Evolutionary conservation across 1,140 invertebrate species (phyloP), one percentile per base, ranked within the genome.

Genomic region (Lasioglossum baleicum): DNA sequence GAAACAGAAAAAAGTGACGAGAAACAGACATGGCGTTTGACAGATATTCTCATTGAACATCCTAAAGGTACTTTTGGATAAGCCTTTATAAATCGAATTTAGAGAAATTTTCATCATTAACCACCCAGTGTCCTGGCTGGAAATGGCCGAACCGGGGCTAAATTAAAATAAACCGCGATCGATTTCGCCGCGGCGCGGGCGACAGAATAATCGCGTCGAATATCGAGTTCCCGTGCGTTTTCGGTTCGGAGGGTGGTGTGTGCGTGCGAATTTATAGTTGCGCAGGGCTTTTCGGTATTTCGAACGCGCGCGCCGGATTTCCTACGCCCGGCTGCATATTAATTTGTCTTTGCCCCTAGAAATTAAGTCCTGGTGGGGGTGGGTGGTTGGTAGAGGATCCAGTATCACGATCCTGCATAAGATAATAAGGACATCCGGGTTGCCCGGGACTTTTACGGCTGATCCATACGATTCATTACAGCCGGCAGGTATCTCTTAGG

Each of bases 391-490:
- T 26, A 10, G n/a, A 64, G 26, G 63, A 72, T 72, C 40, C 60
- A 26, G 68, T 64, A 78, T 64, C 68, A 71, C 68, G 68, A 72
- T 78, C 60, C 75, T 56, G 60, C 48, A 64, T 44, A 64, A 40
- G 75, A 78, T 78, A 77, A 77, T 77, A 64, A 72, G 75, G 60
- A 78, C 75, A 64, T 77, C 67, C 67, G 31, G 75, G 58, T 42
- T 7, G 51, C 51, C 58, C 20, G 75, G 48, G 31, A 72, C 75
- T 72, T 78, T 78, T 78, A 78, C 20, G 69, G 60, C 68, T 64
- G 68, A 78, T 78, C 75, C 75, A 72, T 78, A 78, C 75, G 64
- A 78, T 78, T 78, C 75, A 72, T 78, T 78, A 72, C 44, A 72
- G 17, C 75, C 68, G n/a, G 58, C 75, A 64, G 68, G 68, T 78